Percentiles rank a stretch among this genome's conserved stretches.
phyloP scores from a whole-genome alignment of 2,113 vertebrate species.

The Leucosticte australis region DNA sequence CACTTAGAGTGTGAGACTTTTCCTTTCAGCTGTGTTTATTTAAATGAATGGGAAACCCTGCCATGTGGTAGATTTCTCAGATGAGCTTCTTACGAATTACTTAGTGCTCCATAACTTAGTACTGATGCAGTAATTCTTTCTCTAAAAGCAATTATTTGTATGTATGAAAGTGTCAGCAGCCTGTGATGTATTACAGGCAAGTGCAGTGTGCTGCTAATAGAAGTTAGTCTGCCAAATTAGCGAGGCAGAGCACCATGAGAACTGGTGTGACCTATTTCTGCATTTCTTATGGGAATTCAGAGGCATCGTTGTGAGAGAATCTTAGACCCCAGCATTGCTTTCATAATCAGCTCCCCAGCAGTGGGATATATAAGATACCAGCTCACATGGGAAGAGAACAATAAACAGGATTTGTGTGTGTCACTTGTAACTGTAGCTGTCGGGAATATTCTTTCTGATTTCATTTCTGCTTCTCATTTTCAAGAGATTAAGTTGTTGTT shows the following conservation, averaged over 20 bases:
- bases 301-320: constrained; percentile 16
- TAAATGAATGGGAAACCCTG: constrained; percentile 14
- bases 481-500: constrained; percentile 63
- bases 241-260: not conserved
- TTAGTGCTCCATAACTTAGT: constrained; percentile 28
- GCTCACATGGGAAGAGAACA: constrained; percentile 40
- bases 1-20: not conserved
- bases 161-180: not conserved
- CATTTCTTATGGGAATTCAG: constrained; percentile 58
- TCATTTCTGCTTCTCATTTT: constrained; percentile 59
- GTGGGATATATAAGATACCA: constrained; percentile 19
- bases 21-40: constrained; percentile 35
- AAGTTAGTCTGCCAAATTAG: not conserved
- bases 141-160: constrained; percentile 32
- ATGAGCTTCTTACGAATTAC: constrained; percentile 11
- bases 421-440: constrained; percentile 39
- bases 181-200: not conserved
- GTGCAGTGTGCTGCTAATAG: not conserved
- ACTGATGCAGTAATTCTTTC: not conserved
- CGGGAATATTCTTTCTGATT: constrained; percentile 43
- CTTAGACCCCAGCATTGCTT: constrained; percentile 41
- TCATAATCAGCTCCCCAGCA: constrained; percentile 44
- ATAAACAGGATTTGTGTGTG: constrained; percentile 3
- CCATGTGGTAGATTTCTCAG: constrained; percentile 37
- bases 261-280: constrained; percentile 58